A percentile compares a stretch with the other conserved stretches of the same genome.
Evolutionary conservation across 2,888 invertebrate species (phyloP).

Genomic region (Lottia scabra): DNA sequence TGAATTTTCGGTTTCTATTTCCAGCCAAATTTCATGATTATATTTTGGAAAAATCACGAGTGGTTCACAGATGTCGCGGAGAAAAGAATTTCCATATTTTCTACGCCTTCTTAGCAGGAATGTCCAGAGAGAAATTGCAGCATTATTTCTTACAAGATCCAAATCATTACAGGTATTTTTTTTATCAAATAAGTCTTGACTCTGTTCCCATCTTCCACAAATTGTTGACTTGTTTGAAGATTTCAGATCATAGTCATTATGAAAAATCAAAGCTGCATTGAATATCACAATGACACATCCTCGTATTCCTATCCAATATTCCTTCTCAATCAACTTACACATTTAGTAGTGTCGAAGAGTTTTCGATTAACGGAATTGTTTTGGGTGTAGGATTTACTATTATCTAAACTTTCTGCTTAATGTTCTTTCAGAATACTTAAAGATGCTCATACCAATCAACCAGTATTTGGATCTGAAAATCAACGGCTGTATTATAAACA

Average conservation of each 20-base stretch:
- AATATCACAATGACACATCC: too few species aligned
- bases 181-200: too few species aligned
- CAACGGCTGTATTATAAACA: conserved; percentile 46
- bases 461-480: conserved; percentile 46
- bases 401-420: too few species aligned
- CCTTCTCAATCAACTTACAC: too few species aligned
- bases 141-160: conserved; percentile 59
- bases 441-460: conserved; percentile 40
- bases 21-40: conserved; percentile 61
- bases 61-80: conserved; percentile 50
- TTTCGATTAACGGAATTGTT: too few species aligned
- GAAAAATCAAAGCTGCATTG: too few species aligned
- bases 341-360: too few species aligned
- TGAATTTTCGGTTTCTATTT: conserved; percentile 8
- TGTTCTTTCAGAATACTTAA: conserved; percentile 45
- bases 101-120: conserved; percentile 60
- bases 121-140: conserved; percentile 52
- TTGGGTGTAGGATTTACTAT: too few species aligned
- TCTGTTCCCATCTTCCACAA: too few species aligned
- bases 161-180: conserved; percentile 51
- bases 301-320: too few species aligned
- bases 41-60: conserved; percentile 61
- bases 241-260: too few species aligned
- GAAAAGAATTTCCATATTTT: conserved; percentile 65
- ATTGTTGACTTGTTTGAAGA: too few species aligned